phyloP scores from a whole-genome alignment of 2,797 vertebrate species.

The Oceanodroma leucorhoa region DNA sequence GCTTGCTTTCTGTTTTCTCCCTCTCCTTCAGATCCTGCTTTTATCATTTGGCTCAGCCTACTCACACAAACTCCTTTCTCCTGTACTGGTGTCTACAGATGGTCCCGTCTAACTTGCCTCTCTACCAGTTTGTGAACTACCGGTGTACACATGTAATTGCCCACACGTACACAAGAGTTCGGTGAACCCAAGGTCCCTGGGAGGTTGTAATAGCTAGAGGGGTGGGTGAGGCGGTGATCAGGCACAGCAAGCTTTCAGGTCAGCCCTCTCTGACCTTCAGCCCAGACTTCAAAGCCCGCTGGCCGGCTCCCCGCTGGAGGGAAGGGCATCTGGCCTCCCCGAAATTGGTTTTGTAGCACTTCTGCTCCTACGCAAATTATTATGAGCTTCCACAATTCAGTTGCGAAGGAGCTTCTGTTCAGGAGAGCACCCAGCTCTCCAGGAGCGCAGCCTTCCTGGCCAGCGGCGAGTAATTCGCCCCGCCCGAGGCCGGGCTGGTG shows the following conservation, averaged over 20 bases:
- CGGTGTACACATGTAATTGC: rapidly evolving
- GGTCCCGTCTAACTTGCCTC: not conserved
- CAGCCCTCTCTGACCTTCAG: not conserved
- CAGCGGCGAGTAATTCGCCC: too few relatives aligned
- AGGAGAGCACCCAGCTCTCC: not conserved
- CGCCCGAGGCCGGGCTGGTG: not conserved
- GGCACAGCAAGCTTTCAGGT: not conserved
- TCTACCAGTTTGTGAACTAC: not conserved
- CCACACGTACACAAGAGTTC: not conserved
- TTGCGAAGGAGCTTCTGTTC: not conserved
- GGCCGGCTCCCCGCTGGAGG: not conserved
- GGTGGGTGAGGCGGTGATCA: not conserved
- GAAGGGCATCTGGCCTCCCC: not conserved
- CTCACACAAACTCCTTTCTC: not conserved
- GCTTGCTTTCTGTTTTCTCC: not conserved
- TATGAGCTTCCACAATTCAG: rapidly evolving
- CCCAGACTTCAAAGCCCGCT: not conserved
- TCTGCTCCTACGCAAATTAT: not conserved
- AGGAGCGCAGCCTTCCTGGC: not conserved
- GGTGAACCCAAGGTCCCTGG: not conserved
- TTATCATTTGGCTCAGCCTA: not conserved
- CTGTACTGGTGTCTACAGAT: not conserved
- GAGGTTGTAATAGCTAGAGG: not conserved
- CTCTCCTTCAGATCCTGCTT: not conserved
- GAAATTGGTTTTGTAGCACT: not conserved